Conservation (phyloP, 2,888 invertebrate species). For the Antheraea yamamai region DNA sequence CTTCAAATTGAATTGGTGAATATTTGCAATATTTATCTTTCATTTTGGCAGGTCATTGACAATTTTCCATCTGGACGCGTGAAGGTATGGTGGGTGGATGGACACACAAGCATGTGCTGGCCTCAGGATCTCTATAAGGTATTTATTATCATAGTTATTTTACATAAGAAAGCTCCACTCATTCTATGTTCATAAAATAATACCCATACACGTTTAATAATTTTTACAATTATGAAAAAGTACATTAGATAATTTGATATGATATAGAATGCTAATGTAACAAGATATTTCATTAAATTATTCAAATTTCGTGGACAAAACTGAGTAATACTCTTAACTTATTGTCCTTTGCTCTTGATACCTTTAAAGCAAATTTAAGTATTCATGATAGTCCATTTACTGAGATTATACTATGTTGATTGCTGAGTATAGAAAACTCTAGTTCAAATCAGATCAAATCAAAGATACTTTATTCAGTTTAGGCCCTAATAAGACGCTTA, state of each 20-base stretch:
- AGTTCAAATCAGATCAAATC: no score
- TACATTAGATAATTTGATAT: neutral
- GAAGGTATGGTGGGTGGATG: slow-evolving; percentile 96
- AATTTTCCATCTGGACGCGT: slow-evolving; percentile 93
- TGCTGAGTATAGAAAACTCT: no score
- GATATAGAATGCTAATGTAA: neutral
- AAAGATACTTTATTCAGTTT: no score
- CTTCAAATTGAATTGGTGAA: neutral
- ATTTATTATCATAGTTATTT: slow-evolving; percentile 24
- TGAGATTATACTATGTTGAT: no score
- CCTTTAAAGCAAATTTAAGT: no score
- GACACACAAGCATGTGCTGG: slow-evolving; percentile 93
- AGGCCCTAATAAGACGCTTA: no score
- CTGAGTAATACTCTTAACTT: no score
- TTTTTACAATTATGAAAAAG: neutral
- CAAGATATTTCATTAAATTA: no score
- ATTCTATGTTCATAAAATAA: neutral
- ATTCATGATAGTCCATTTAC: no score
- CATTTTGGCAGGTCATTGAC: slow-evolving; percentile 85
- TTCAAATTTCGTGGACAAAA: no score
- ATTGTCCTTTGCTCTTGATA: no score
- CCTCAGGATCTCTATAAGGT: slow-evolving; percentile 94
- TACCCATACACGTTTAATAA: neutral
- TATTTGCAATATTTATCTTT: neutral
- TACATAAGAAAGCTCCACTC: neutral